Evolutionary conservation across 1,140 invertebrate genomes (phyloP), one percentile per base, ranked within the genome.

Genomic region (Oryzaephilus surinamensis): DNA sequence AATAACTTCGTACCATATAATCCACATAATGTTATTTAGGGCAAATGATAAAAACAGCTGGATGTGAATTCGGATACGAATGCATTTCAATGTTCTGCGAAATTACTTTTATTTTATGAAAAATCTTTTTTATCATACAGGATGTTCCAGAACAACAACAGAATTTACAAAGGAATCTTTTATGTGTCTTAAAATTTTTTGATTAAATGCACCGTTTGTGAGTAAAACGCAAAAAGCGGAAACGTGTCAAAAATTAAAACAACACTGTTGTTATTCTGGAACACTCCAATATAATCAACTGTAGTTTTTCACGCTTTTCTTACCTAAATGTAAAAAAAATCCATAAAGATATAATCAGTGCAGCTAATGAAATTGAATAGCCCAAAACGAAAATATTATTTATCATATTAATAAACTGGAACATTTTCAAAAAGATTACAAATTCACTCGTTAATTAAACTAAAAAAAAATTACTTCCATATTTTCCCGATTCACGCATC

Each of bases 11-110:
- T 77, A 77, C 74, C 74, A 76, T 42, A 69, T 54, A 43, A 77
- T 62, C 74, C 74, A 77, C 44, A 74, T 58, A 19, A 69, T 65
- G 53, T 77, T 77, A 57, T 91, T 92, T 28, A 84, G 66, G 6
- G 88, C 84, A 61, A 94, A 93, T 12, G 87, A 90, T 6, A 81
- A 70, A 60, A 96, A 96, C 20, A 96, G 71, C 61, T 95, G 89
- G 70, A 90, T 92, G 61, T 96, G 91, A 32, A 96, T 73, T 7
- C 84, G 83, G 42, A 91, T 90, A 38, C 91, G 71, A 6, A 86
- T 84, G 62, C 89, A 93, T 51, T 69, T 70, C 29, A 73, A 57
- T 12, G 67, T 72, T 62, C 76, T 79, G 66, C 4, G 11, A 7
- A 59, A 55, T 27, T 38, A 40, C 8, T 17, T 20, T 19, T 33